Evolutionary conservation across 2,113 vertebrate genomes (phyloP), one percentile per base, ranked within the genome.

Genomic region (Cairina moschata): DNA sequence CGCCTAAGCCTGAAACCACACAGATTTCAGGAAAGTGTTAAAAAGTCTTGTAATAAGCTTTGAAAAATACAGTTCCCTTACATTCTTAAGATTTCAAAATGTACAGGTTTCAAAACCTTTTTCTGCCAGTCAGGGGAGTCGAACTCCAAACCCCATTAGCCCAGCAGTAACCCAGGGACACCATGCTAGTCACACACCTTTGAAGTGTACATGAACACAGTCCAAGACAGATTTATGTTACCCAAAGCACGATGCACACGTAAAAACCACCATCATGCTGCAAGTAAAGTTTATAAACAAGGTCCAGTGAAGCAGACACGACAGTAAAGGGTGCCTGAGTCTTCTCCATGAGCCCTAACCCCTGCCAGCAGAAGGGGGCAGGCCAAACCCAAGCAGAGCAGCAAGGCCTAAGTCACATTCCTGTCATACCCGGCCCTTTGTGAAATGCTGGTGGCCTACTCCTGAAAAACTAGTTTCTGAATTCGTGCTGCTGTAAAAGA

Each of bases 331-430:
- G 8, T 17, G 56, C 25, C 63, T 13, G 6, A 44, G 23, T 31
- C 63, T 60, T 34, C 21, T 36, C 28, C 20, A 36, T 2, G 17
- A 82, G 69, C 59, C 44, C 32, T 65, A 78, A 46, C 3, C 32
- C 17, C 59, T n/a, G 26, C 58, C 3, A 83, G 71, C 83, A 93
- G 82, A 83, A 90, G 71, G 28, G 28, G 77, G 66, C 87, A 91
- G 81, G 76, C 36, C 74, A 89, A 67, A 40, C 1, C 54, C 9
- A 54, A 87, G 23, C 36, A 83, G 21, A 71, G 68, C 55, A 83
- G 36, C 31, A 73, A 83, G 59, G 50, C 28, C 71, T 11, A 76
- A 25, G 34, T 50, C 34, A 66, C n/a, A 21, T 67, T 66, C 72
- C 29, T 79, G n/a, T 14, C 3, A 2, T 9, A 32, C 1, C 1